A percentile compares a stretch with the other conserved stretches of the same genome.
Conservation (phyloP, 2,797 vertebrate genomes). For the Acipenser transmontanus region DNA sequence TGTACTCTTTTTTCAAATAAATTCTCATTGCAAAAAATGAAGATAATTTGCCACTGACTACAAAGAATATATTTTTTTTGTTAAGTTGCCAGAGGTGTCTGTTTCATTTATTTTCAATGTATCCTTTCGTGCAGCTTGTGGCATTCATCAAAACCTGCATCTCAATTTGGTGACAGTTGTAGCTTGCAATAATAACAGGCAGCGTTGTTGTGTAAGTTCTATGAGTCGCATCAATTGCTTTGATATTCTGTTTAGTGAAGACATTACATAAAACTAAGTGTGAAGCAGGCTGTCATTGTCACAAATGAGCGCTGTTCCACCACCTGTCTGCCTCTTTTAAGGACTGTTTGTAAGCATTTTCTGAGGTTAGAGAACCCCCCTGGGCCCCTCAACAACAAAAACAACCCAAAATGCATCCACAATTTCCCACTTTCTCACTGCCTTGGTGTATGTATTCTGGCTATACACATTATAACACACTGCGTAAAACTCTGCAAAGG, state of each 20-base stretch:
- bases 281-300: constrained; percentile 45
- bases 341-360: no score
- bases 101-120: constrained; percentile 35
- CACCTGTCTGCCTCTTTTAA: background rate
- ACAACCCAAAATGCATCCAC: no score
- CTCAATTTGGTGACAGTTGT: constrained; percentile 46
- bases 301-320: constrained; percentile 17
- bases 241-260: constrained; percentile 50
- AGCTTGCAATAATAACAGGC: constrained; percentile 38
- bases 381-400: no score
- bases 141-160: constrained; percentile 28
- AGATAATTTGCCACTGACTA: constrained; percentile 29
- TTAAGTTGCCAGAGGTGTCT: constrained; percentile 30
- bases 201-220: constrained; percentile 20
- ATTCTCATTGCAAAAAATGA: no score
- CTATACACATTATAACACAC: no score
- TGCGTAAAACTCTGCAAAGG: no score
- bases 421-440: no score
- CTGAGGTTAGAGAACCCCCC: no score
- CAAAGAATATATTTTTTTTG: constrained; percentile 40
- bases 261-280: constrained; percentile 36
- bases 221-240: constrained; percentile 30
- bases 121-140: constrained; percentile 26
- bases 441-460: no score
- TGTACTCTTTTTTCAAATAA: no score